These are phyloP conservation scores for Eupithecia dodoneata DNA, from an alignment of 2,888 invertebrate genomes.

Conservation along the genomic window DNA sequence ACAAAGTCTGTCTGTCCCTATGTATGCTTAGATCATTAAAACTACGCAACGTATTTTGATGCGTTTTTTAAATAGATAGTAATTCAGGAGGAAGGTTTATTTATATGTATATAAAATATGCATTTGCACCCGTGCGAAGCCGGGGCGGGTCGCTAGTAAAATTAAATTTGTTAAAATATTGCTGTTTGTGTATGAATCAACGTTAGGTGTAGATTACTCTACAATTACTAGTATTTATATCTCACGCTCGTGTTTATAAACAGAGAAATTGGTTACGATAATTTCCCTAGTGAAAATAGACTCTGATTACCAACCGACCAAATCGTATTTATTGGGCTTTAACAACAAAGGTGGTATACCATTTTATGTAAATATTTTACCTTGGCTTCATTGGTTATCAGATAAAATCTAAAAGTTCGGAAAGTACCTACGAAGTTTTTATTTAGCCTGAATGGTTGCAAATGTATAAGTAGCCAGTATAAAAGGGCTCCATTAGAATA, in stretches of 20 bases:
- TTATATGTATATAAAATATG: too few relatives aligned
- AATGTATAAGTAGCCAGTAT: background rate
- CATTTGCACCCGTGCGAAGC: too few relatives aligned
- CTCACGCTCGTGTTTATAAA: slow-evolving; percentile 11
- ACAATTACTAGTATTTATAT: slow-evolving; percentile 6
- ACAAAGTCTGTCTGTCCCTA: too few relatives aligned
- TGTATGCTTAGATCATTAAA: too few relatives aligned
- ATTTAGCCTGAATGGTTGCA: background rate
- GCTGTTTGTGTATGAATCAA: background rate
- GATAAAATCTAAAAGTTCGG: background rate
- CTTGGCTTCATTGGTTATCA: slow-evolving; percentile 10
- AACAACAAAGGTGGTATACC: background rate
- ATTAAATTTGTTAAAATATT: background rate
- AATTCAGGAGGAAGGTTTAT: too few relatives aligned
- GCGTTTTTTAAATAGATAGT: too few relatives aligned
- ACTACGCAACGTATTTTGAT: too few relatives aligned
- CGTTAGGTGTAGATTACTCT: background rate
- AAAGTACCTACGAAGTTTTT: background rate
- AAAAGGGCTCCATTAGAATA: background rate
- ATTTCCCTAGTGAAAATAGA: slow-evolving; percentile 5
- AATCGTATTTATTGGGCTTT: slow-evolving; percentile 2
- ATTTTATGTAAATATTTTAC: background rate
- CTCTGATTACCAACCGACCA: background rate
- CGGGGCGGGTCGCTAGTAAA: background rate
- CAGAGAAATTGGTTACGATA: slow-evolving; percentile 3